A percentile compares a stretch with the other conserved stretches of the same genome.
phyloP scores from a whole-genome alignment of 2,888 invertebrate species.

The Conistra vaccinii region DNA sequence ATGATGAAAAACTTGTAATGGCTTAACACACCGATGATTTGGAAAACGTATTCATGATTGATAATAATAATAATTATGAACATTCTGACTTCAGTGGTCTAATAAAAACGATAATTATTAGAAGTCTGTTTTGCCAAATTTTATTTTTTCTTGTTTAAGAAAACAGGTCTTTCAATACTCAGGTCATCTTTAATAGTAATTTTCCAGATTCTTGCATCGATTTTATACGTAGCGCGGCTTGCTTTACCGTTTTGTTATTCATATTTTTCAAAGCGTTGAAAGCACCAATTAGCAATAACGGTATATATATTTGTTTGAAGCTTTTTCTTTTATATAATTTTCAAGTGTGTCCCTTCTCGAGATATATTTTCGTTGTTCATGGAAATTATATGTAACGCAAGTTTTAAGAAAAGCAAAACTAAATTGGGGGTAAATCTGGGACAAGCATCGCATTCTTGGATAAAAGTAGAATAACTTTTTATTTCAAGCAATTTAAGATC shows the following conservation, averaged over 20 bases:
- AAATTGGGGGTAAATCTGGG: slow-evolving; percentile 73
- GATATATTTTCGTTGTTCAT: slow-evolving; percentile 1
- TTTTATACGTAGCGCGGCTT: slow-evolving; percentile 1
- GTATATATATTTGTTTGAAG: slow-evolving; percentile 35
- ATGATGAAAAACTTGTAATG: slow-evolving; percentile 5
- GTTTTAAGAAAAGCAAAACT: slow-evolving; percentile 69
- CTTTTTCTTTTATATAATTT: slow-evolving; percentile 32
- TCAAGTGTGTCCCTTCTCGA: slow-evolving; percentile 41
- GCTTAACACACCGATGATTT: slow-evolving; percentile 12
- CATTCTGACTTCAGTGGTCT: background rate
- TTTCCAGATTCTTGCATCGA: slow-evolving; percentile 2
- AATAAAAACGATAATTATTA: background rate
- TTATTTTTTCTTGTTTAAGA: background rate
- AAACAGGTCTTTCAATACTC: background rate
- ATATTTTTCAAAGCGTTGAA: slow-evolving; percentile 58
- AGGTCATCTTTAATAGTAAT: no score
- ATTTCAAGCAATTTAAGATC: slow-evolving; percentile 72
- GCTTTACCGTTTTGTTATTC: slow-evolving; percentile 13
- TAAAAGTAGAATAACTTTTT: slow-evolving; percentile 66
- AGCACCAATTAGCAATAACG: slow-evolving; percentile 64
- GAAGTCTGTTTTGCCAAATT: slow-evolving; percentile 1
- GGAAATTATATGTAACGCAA: slow-evolving; percentile 25
- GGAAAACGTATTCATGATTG: background rate
- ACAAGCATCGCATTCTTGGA: slow-evolving; percentile 84
- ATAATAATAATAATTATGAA: background rate